These are phyloP conservation scores for Otolemur garnettii DNA, from an alignment of 2,113 vertebrate species.

Conservation along the genomic window DNA sequence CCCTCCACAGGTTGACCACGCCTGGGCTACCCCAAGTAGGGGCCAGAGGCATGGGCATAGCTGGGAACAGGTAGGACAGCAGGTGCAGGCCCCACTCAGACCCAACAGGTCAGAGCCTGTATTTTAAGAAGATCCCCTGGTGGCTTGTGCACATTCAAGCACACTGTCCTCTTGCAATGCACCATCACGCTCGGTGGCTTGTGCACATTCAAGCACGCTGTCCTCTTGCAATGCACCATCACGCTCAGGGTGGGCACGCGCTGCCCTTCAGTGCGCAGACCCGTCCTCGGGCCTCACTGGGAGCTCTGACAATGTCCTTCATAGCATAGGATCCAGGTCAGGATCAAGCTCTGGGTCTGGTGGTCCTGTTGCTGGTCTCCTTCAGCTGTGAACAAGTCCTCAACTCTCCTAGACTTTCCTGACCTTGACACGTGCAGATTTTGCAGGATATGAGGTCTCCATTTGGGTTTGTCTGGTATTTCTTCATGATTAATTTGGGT, in stretches of 20 bases:
- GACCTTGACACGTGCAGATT: not conserved
- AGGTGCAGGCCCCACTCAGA: not conserved
- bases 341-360: not conserved
- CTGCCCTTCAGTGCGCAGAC: not conserved
- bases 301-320: not conserved
- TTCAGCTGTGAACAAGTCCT: not conserved
- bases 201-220: not conserved
- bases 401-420: not conserved
- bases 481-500: not conserved
- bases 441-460: not conserved
- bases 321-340: not conserved
- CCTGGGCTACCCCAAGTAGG: no score
- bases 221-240: not conserved
- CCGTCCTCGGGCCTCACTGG: not conserved
- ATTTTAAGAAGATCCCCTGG: not conserved
- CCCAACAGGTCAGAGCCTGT: not conserved
- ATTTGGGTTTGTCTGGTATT: not conserved
- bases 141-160: not conserved
- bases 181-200: accelerated
- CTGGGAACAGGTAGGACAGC: not conserved
- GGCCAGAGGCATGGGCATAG: not conserved
- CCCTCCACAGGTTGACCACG: not conserved
- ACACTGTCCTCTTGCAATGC: not conserved
- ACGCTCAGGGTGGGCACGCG: not conserved
- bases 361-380: not conserved